phyloP scores from a whole-genome alignment of 1,140 invertebrate species.

The Papilio dardanus region DNA sequence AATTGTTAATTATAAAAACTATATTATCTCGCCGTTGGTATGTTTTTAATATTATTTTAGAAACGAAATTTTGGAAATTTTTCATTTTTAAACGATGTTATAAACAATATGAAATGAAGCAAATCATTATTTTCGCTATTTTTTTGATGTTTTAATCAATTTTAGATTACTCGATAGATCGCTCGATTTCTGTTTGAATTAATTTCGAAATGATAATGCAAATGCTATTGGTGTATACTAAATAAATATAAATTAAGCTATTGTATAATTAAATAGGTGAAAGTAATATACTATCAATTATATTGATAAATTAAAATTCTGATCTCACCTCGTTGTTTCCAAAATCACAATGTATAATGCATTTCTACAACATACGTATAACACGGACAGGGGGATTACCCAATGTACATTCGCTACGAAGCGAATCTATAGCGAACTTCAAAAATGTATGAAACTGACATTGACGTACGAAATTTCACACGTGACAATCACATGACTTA shows the following conservation, averaged over 20 bases:
- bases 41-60: conserved; percentile 79
- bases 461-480: no score
- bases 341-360: conserved; percentile 39
- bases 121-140: no score
- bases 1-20: conserved; percentile 76
- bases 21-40: conserved; percentile 66
- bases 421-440: no score
- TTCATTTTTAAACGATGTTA: not conserved
- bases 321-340: conserved; percentile 58
- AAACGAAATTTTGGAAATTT: conserved; percentile 44
- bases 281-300: not conserved
- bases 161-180: not conserved
- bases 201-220: not conserved
- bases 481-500: no score
- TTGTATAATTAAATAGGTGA: not conserved
- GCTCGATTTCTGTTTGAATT: not conserved
- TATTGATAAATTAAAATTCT: conserved; percentile 40
- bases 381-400: no score
- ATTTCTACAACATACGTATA: conserved; percentile 45
- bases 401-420: no score
- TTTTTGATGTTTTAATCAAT: not conserved
- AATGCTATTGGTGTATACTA: conserved; percentile 9
- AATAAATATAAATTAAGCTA: not conserved
- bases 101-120: no score
- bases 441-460: no score